Evolutionary conservation across 2,113 vertebrate species (phyloP).

Genomic region (Oryzias curvinotus): DNA sequence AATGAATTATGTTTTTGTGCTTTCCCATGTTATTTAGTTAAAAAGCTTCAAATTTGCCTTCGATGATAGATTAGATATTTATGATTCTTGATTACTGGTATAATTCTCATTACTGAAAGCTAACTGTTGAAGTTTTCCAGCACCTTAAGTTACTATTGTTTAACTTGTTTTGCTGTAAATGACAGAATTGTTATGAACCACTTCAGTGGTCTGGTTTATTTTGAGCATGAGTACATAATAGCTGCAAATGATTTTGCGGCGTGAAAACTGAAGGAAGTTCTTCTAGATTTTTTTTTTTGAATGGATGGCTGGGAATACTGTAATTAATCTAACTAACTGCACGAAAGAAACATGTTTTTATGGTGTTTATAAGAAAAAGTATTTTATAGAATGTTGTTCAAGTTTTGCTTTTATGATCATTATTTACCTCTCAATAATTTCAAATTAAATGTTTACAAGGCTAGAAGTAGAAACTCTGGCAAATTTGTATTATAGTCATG

Average conservation of each 20-base stretch:
- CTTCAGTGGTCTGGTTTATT: conserved; percentile 33
- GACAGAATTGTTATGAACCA: conserved; percentile 15
- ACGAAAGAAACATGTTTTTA: conserved; percentile 26
- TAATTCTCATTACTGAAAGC: not conserved
- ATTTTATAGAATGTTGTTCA: conserved; percentile 19
- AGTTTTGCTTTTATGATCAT: conserved; percentile 27
- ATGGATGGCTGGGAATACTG: conserved; percentile 2
- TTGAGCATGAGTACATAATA: conserved; percentile 43
- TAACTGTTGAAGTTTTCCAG: conserved; percentile 16
- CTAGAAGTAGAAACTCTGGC: conserved; percentile 19
- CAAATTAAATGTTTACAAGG: conserved; percentile 40
- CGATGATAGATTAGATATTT: not conserved
- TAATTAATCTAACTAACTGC: conserved; percentile 9
- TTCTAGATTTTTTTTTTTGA: conserved; percentile 4
- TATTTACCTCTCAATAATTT: conserved; percentile 33
- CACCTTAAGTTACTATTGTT: conserved; percentile 7
- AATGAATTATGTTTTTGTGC: too few relatives aligned
- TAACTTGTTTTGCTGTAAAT: conserved; percentile 32
- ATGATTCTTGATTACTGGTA: conserved; percentile 1
- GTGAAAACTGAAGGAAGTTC: conserved; percentile 8
- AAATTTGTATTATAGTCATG: conserved; percentile 36
- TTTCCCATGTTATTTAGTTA: too few relatives aligned
- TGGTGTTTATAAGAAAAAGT: conserved; percentile 28
- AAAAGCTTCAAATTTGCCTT: too few relatives aligned
- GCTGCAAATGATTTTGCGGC: conserved; percentile 20